Conservation (phyloP, 2,113 vertebrate genomes). For the Thamnophis sirtalis region DNA sequence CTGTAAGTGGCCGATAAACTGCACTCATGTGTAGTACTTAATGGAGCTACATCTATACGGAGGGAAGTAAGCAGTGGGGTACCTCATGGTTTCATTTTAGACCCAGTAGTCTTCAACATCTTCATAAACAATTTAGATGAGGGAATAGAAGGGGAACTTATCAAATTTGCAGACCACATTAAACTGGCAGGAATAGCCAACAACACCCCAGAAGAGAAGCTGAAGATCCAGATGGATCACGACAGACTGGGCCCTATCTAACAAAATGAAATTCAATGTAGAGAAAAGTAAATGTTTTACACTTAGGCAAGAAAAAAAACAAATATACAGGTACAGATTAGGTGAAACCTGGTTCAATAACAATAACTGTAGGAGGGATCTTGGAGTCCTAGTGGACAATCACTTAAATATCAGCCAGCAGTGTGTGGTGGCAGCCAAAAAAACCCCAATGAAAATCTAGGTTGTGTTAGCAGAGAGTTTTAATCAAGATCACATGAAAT, state of each 20-base stretch:
- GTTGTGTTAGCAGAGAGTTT: background rate
- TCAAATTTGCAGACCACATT: background rate
- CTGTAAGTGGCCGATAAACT: background rate
- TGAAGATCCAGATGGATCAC: background rate
- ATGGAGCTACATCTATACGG: background rate
- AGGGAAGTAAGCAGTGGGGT: background rate
- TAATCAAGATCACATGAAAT: background rate
- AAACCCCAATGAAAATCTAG: background rate
- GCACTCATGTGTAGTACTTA: background rate
- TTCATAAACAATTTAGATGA: background rate
- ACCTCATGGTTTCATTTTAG: background rate
- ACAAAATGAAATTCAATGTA: background rate
- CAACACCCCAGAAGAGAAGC: background rate
- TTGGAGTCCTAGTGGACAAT: background rate
- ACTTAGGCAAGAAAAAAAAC: background rate
- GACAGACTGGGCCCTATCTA: background rate
- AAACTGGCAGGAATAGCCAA: background rate
- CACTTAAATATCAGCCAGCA: background rate
- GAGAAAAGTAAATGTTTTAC: background rate
- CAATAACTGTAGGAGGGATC: background rate
- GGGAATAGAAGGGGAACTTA: background rate
- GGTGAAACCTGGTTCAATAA: background rate
- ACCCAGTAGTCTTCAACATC: background rate
- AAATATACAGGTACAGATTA: background rate
- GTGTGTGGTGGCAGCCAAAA: background rate